Base-by-base conservation (phyloP, 2,113 vertebrate genomes). In the Petrocephalus zakoni region DNA sequence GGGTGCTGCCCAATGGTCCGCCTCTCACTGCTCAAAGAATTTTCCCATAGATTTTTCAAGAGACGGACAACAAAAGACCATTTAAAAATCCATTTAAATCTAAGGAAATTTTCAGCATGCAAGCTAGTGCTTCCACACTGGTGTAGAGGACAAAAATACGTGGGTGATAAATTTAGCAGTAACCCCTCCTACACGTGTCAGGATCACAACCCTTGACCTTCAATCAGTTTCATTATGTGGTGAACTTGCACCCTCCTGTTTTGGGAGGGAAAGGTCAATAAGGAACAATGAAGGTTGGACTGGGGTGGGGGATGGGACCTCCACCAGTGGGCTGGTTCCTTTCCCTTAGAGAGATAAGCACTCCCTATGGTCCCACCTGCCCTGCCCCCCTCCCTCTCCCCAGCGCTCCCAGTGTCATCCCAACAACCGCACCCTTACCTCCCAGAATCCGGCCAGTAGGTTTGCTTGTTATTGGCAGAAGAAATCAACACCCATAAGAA, bases 251-350 rank as follows among this genome's bases (percentile, higher is more conserved):
- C 87, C 90, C 90, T 90, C 87, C 58, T 91, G 89, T 92, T 92
- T 90, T 90, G 91, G 91, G 91, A 88, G 91, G 89, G 89, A 87
- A 61, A 90, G 91, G 92, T 92, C 90, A 91, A 37, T 34, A 37
- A n/a, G 7, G 88, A 88, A 93, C 92, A 93, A 91, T 92, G 89
- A 88, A 55, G 88, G 90, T 86, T 83, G 58, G 84, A 87, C 86
- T 72, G 86, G 46, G 29, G 37, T 21, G 49, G 15, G 72, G 51
- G n/a, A 25, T 4, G 37, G 64, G 88, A n/a, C 58, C n/a, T 68
- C 61, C 61, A 68, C 61, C 61, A 29, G 89, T 58, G 88, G 87
- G 68, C n/a, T 7, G 81, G 61, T 46, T 55, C 75, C 56, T 51
- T 83, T 52, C 86, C 86, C 75, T 68, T 78, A 51, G 89, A 58